Evolutionary conservation across 2,113 vertebrate genomes (phyloP).

Genomic region (Salvelinus fontinalis): DNA sequence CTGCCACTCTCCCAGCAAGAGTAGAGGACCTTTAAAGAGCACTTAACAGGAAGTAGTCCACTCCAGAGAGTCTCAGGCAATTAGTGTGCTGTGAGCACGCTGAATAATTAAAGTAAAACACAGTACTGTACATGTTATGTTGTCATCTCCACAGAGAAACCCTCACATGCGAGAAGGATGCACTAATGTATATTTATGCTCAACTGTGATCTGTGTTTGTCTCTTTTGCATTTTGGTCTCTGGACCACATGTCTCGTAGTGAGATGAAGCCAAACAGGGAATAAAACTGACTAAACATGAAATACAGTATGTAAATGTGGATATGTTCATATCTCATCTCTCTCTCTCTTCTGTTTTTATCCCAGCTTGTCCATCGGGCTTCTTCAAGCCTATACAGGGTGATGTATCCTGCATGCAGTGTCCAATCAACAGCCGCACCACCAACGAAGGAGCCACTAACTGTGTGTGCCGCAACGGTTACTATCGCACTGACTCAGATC

Average conservation of each 20-base stretch:
- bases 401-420: conserved; percentile 89
- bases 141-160: conserved; percentile 29
- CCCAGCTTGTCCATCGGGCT: conserved; percentile 85
- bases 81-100: conserved; percentile 1
- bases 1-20: conserved; percentile 27
- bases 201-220: background rate
- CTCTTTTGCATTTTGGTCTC: conserved; percentile 23
- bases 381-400: conserved; percentile 92
- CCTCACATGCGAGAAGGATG: conserved; percentile 23
- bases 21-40: conserved; percentile 45
- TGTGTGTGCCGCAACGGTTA: conserved; percentile 92
- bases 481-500: conserved; percentile 91
- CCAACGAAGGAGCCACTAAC: conserved; percentile 90
- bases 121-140: conserved; percentile 4
- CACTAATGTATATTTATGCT: no score
- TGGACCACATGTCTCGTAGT: background rate
- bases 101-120: conserved; percentile 65
- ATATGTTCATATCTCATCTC: background rate
- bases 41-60: conserved; percentile 47
- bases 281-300: background rate
- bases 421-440: conserved; percentile 95
- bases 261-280: background rate
- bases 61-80: conserved; percentile 47
- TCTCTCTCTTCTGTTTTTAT: background rate
- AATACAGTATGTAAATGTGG: conserved; percentile 5